Evolutionary conservation across 2,797 vertebrate species (phyloP), one percentile per base, ranked within the genome.

Genomic region (Fringilla coelebs): DNA sequence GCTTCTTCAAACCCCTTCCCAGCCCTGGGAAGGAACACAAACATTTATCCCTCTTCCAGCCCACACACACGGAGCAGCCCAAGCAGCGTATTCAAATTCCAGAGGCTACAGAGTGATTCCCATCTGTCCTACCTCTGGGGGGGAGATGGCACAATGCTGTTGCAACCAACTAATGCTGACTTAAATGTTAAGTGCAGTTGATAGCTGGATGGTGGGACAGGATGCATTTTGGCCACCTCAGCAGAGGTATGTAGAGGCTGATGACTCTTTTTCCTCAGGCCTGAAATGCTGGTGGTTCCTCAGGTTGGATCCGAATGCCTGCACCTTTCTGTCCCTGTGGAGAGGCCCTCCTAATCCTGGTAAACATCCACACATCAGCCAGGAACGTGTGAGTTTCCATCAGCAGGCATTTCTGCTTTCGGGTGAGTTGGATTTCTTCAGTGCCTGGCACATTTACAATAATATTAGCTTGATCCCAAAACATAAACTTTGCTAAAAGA

Each of bases 191-290:
- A 48, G 72, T 68, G 38, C 49, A 57, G 65, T 43, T 90, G 92
- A 88, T 55, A 88, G 70, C 62, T 91, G 73, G 43, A 93, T 17
- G 45, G 70, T 86, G 88, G 88, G 74, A 94, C 94, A 96, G 90
- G 90, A 96, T 92, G 86, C 46, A 32, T 49, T 81, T 88, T 11
- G 43, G 80, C 77, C 80, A 91, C 79, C 92, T 96, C 94, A 95
- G 80, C 77, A 26, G 54, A 96, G 80, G 77, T 87, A 89, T 89
- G 93, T 54, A 55, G 66, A 86, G 43, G 31, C 43, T 0, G 36
- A 79, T 96, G 94, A 94, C 90, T 95, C 83, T 60, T 94, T 90
- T 85, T 88, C 87, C 65, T 82, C 67, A 38, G 48, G 87, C 68
- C 52, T 94, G 90, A 94, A 85, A 46, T 71, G 45, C 65, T 96